Evolutionary conservation across 2,797 vertebrate genomes (phyloP).

Genomic region (Uromys caudimaculatus): DNA sequence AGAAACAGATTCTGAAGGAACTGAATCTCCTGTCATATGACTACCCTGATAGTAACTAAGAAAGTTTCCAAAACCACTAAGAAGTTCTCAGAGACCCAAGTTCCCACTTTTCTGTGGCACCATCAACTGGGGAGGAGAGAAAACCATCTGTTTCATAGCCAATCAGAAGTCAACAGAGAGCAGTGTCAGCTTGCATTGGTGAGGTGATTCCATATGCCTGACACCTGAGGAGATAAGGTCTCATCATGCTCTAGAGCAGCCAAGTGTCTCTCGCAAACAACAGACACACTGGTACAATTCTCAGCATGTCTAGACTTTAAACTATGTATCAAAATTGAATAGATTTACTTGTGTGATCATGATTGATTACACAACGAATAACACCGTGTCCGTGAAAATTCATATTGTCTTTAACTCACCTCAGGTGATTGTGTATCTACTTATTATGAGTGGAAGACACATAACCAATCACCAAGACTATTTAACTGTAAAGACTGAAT

Average conservation of each 20-base stretch:
- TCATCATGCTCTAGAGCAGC: background rate
- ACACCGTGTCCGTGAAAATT: background rate
- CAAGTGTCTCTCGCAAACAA: background rate
- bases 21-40: background rate
- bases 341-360: background rate
- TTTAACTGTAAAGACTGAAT: constrained; percentile 35
- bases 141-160: background rate
- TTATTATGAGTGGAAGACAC: constrained; percentile 41
- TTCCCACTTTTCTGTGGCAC: background rate
- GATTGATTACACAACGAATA: constrained; percentile 10
- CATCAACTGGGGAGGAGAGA: background rate
- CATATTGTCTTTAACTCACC: background rate
- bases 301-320: background rate
- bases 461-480: background rate
- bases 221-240: background rate
- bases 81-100: background rate
- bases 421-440: constrained; percentile 2
- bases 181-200: background rate
- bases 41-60: background rate
- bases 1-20: background rate
- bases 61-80: background rate
- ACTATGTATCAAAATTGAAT: background rate
- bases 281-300: background rate
- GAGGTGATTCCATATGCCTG: background rate
- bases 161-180: background rate